phyloP scores from a whole-genome alignment of 2,113 vertebrate genomes.

The Eulemur rufifrons region DNA sequence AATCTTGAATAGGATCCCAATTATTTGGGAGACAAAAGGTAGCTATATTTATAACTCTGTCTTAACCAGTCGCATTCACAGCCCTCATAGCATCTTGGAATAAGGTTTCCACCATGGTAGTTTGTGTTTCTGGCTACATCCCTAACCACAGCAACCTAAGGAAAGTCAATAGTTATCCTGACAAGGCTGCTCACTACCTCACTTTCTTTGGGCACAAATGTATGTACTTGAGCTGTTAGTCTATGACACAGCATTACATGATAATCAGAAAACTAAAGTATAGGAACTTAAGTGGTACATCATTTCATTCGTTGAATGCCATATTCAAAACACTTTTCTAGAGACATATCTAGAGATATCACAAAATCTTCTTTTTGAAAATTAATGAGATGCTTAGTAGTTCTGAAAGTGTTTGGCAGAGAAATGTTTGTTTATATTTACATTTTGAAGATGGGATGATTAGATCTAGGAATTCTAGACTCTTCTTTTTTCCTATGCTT shows the following conservation, averaged over 20 bases:
- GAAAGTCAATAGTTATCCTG: neutral
- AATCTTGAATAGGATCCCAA: slow-evolving; percentile 78
- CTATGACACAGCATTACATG: neutral
- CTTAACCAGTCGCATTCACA: slow-evolving; percentile 58
- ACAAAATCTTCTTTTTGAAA: slow-evolving; percentile 58
- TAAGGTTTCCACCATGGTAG: neutral
- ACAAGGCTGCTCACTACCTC: neutral
- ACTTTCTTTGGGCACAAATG: neutral
- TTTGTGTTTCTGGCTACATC: neutral
- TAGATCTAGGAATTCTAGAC: neutral
- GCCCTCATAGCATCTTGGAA: neutral
- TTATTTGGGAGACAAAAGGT: slow-evolving; percentile 73
- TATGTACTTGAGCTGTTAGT: neutral
- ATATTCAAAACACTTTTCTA: slow-evolving; percentile 52
- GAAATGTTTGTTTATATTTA: slow-evolving; percentile 27
- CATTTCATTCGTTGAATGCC: slow-evolving; percentile 51
- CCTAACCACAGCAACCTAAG: neutral
- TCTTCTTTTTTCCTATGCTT: slow-evolving; percentile 29
- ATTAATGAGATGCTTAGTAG: slow-evolving; percentile 59
- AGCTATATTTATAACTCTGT: slow-evolving; percentile 62
- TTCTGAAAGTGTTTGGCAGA: slow-evolving; percentile 45
- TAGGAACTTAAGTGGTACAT: neutral
- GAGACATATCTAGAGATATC: neutral
- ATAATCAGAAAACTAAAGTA: neutral
- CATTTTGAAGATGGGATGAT: slow-evolving; percentile 45